Base-by-base conservation (phyloP, 2,888 invertebrate species). In the Tanypteryx hageni region DNA sequence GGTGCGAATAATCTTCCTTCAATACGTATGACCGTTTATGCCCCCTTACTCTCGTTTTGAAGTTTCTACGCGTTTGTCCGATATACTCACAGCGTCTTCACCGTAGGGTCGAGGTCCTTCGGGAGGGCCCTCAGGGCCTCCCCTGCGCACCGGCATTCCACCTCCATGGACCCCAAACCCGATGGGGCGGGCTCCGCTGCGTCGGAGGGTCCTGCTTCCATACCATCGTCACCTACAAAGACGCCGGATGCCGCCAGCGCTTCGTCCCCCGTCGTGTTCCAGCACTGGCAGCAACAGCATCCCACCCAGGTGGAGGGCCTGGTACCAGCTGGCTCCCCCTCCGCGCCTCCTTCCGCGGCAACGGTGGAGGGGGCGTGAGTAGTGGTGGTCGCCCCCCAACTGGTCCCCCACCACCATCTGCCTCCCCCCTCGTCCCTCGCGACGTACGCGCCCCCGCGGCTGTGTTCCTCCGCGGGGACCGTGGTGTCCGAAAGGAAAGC, bases 141-240 rank as follows among this genome's bases (percentile, higher is more conserved):
- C 0, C 93, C 93, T 0, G 76, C 82, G 44, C 93, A 93, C 8
- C 93, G 92, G 57, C 93, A 93, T 56, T 93, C 93, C 56, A 93
- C 83, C 22, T 92, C 92, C 27, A 58, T 56, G 44, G 93, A 93
- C 13, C 92, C 85, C 7, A 92, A 92, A 13, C 59, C 44, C 16
- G 93, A 92, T 4, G 61, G 44, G 5, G 5, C 5, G 44, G 44
- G 5, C 5, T 44, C 92, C n/a, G 57, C 16, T 0, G 93, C 93
- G 3, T 59, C 82, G 44, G 93, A 93, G 13, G 93, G 92, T 31
- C 93, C 93, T 56, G 64, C 89, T 3, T 89, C 89, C 1, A n/a
- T 16, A 10, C 11, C 57, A n/a, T 83, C 83, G 44, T 10, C 0
- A 0, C 31, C 31, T 56, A 16, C 16, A 1, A 13, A 27, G 44